Base-by-base conservation (phyloP, 1,140 invertebrate genomes). In the Neodiprion fabricii region DNA sequence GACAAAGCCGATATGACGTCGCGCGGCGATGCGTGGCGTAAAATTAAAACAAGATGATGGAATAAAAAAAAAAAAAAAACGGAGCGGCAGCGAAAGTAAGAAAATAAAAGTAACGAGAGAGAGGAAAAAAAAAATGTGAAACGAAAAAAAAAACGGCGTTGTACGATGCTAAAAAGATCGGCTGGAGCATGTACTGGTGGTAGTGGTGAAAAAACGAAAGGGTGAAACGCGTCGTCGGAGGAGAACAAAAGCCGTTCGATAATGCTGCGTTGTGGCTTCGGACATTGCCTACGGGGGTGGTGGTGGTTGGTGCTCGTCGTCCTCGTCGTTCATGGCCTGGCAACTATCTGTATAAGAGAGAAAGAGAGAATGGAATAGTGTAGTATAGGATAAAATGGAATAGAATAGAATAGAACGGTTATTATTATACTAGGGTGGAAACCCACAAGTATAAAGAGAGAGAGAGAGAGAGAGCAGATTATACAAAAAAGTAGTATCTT, bases 181-280 rank as follows among this genome's bases (percentile, higher is more conserved):
- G 28, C 28, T 5, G 28, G 28, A 40, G 28, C 2, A 40, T 1
- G 28, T 40, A 40, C 28, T 40, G 2, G 28, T 40, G 28, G 28
- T 40, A 40, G 28, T 3, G 28, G 28, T 40, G 28, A 40, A 40
- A 40, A 40, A 40, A 40, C 28, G 28, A 40, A 40, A 40, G 28
- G 28, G 28, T 40, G 28, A 40, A 40, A 2, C 28, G 5, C 28
- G 28, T 40, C 28, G 28, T 40, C n/a, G 11, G 9, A 5, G 11
- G 53, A 61, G 53, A 61, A 61, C 53, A 61, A 61, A 61, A 61
- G 53, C 53, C 53, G 53, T 61, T 61, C 53, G 53, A 61, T 61
- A 61, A 61, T 61, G n/a, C 53, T 61, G 53, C 53, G 53, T 12
- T 61, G 53, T 12, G 11, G 53, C 28, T 40, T 40, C 28, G 28